Percentiles rank a stretch among this genome's conserved stretches.
These are phyloP conservation scores for Xestia xanthographa DNA, from an alignment of 2,888 invertebrate species.

Conservation along the genomic window DNA sequence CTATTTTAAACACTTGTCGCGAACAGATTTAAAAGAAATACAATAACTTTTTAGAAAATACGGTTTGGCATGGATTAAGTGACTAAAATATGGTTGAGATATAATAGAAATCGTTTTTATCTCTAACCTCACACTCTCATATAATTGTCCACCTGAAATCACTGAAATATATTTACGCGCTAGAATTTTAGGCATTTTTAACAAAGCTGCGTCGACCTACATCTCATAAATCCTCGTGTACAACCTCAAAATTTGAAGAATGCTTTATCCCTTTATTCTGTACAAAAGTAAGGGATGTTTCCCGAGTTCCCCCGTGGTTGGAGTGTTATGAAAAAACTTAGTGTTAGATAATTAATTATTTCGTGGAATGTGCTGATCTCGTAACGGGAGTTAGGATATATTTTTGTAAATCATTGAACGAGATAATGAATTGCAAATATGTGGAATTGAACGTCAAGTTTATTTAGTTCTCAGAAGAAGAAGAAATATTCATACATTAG, in stretches of 20 bases:
- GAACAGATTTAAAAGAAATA: no score
- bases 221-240: slow-evolving; percentile 31
- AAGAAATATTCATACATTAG: not conserved
- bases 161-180: slow-evolving; percentile 11
- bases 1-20: no score
- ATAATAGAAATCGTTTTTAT: not conserved
- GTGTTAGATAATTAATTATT: not conserved
- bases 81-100: not conserved
- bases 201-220: slow-evolving; percentile 43
- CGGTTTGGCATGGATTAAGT: not conserved
- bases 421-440: not conserved
- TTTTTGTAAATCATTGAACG: not conserved
- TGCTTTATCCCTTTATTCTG: slow-evolving; percentile 14
- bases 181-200: slow-evolving; percentile 19
- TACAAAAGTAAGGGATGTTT: slow-evolving; percentile 15
- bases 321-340: not conserved
- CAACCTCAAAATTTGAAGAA: slow-evolving; percentile 42
- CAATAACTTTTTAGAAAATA: not conserved
- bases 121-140: not conserved
- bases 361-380: not conserved
- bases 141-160: not conserved
- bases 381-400: not conserved
- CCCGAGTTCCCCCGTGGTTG: not conserved
- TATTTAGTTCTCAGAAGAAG: not conserved
- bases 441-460: not conserved